A percentile compares a stretch with the other conserved stretches of the same genome.
Evolutionary conservation across 2,113 vertebrate genomes (phyloP).

Genomic region (Gobiocypris rarus): DNA sequence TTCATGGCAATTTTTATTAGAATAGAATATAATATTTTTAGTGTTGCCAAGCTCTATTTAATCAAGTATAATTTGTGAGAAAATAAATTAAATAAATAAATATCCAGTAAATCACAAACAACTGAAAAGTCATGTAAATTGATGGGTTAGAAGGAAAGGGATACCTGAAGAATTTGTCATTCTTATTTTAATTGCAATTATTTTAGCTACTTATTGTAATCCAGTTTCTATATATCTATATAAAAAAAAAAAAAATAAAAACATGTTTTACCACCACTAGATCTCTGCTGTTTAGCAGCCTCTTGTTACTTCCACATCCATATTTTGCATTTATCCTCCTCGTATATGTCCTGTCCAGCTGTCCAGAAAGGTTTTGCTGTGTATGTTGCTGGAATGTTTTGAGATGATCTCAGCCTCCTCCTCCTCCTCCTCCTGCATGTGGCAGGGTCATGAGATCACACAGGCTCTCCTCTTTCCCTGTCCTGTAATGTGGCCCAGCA

Average conservation of each 20-base stretch:
- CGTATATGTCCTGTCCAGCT: not conserved
- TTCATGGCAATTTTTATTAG: not conserved
- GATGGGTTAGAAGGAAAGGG: not conserved
- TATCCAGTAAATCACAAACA: not conserved
- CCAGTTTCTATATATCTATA: too few species aligned
- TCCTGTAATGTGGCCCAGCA: slow-evolving; percentile 13
- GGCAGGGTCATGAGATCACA: slow-evolving; percentile 14
- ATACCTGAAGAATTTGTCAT: not conserved
- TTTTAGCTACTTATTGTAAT: not conserved
- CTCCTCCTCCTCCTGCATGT: slow-evolving; percentile 12
- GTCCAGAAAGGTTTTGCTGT: slow-evolving; percentile 30
- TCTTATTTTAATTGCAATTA: not conserved
- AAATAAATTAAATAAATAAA: too few species aligned
- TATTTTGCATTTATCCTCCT: not conserved
- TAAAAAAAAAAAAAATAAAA: too few species aligned
- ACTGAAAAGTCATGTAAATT: not conserved
- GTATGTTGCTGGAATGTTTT: slow-evolving; percentile 12
- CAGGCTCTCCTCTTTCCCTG: slow-evolving; percentile 10
- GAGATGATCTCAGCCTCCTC: slow-evolving; percentile 12
- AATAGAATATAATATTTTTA: not conserved
- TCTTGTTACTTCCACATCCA: not conserved
- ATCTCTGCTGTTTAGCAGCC: not conserved
- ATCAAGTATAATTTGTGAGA: too few species aligned
- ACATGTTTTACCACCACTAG: too few species aligned
- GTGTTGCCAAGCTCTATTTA: not conserved